phyloP scores from a whole-genome alignment of 2,888 invertebrate genomes.

The Blastobasis lacticolella region DNA sequence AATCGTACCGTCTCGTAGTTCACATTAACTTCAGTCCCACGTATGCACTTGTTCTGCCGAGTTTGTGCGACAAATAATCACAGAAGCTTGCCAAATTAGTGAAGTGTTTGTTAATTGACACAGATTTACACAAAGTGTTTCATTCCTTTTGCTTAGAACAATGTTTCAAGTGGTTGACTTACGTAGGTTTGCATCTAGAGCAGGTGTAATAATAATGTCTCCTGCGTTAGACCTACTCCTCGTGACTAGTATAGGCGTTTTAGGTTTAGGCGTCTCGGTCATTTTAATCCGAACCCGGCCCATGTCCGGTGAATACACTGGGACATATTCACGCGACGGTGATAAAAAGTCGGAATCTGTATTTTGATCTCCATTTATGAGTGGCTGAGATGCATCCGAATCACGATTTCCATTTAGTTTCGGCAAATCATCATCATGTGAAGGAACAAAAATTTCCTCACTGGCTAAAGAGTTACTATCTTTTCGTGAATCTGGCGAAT shows the following conservation, averaged over 20 bases:
- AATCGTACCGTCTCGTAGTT: slow-evolving; percentile 24
- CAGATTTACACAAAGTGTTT: slow-evolving; percentile 49
- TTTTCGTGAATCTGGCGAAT: slow-evolving; percentile 64
- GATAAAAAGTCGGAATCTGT: slow-evolving; percentile 57
- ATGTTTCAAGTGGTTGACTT: slow-evolving; percentile 64
- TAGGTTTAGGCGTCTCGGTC: slow-evolving; percentile 84
- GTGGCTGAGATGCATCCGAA: slow-evolving; percentile 69
- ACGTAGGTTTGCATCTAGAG: slow-evolving; percentile 46
- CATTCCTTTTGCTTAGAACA: slow-evolving; percentile 33
- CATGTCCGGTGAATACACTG: slow-evolving; percentile 78
- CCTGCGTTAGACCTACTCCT: slow-evolving; percentile 84
- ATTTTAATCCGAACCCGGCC: slow-evolving; percentile 86
- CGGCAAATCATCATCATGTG: slow-evolving; percentile 59
- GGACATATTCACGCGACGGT: slow-evolving; percentile 63
- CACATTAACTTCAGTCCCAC: slow-evolving; percentile 36
- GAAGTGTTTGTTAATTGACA: slow-evolving; percentile 65
- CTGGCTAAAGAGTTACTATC: slow-evolving; percentile 61
- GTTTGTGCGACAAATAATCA: slow-evolving; percentile 57
- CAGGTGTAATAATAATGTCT: slow-evolving; percentile 81
- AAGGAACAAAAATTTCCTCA: slow-evolving; percentile 65
- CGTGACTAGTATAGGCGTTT: slow-evolving; percentile 87
- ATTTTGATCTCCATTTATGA: slow-evolving; percentile 57
- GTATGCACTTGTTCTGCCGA: slow-evolving; percentile 35
- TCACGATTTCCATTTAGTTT: slow-evolving; percentile 58
- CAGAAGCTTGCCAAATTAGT: slow-evolving; percentile 66